Percentiles rank a stretch among this genome's conserved stretches.
These are phyloP conservation scores for Ciconia stormi DNA, from an alignment of 2,113 vertebrate genomes.

Conservation along the genomic window DNA sequence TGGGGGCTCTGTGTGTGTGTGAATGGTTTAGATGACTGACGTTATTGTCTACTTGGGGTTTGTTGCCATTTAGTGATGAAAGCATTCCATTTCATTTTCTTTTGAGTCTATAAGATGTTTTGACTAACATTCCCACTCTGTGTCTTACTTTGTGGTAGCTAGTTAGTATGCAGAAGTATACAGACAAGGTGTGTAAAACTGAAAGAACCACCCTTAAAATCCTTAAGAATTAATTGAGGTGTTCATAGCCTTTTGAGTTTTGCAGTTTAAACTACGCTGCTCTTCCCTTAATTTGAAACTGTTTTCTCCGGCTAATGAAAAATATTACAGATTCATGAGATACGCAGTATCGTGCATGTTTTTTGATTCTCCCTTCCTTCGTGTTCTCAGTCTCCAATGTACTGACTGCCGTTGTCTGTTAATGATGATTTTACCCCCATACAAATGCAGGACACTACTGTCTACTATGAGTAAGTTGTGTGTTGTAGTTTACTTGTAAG, in stretches of 20 bases:
- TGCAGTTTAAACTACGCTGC: neutral
- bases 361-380: neutral
- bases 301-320: neutral
- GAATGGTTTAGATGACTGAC: neutral
- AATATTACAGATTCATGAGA: neutral
- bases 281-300: neutral
- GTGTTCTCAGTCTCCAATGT: neutral
- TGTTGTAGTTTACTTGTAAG: neutral
- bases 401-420: neutral
- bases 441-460: neutral
- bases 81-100: neutral
- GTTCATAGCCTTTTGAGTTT: neutral
- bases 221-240: neutral
- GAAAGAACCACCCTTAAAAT: neutral
- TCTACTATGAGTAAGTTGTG: neutral
- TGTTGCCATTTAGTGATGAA: neutral
- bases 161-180: neutral
- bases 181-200: neutral
- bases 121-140: neutral
- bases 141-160: neutral
- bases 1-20: neutral
- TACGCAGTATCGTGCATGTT: rapidly evolving
- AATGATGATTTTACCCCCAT: neutral
- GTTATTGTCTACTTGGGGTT: neutral
- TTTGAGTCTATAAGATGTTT: neutral